Conservation (phyloP, 2,797 vertebrate genomes). For the Odontamblyopus rebecca region DNA sequence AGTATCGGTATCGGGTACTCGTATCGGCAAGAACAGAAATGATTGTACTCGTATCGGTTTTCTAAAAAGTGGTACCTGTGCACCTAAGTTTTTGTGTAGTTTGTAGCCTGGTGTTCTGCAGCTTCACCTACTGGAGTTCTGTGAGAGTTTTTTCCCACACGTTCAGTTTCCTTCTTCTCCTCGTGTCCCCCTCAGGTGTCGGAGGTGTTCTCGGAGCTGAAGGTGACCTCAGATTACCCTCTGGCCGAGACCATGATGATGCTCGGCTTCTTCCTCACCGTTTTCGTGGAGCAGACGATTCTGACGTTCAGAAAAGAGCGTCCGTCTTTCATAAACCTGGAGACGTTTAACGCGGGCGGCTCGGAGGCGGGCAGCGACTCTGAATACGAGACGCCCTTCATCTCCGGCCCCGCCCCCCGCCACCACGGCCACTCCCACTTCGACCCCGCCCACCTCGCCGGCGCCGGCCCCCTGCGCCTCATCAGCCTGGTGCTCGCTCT, state of each 20-base stretch:
- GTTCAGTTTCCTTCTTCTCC: neutral
- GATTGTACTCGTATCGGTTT: too few species aligned
- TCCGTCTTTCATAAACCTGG: conserved; percentile 90
- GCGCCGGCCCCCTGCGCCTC: conserved; percentile 81
- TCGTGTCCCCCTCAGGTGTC: conserved; percentile 71
- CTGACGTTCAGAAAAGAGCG: conserved; percentile 88
- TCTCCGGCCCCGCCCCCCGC: conserved; percentile 39
- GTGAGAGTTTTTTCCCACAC: too few species aligned
- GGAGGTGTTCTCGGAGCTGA: conserved; percentile 74
- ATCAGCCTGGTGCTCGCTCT: conserved; percentile 86
- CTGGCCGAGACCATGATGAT: conserved; percentile 91
- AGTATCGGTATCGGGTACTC: too few species aligned
- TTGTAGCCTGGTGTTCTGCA: too few species aligned
- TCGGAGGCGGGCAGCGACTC: conserved; percentile 91
- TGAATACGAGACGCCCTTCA: conserved; percentile 90
- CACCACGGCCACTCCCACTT: conserved; percentile 63
- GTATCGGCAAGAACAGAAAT: too few species aligned
- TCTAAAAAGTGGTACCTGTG: too few species aligned
- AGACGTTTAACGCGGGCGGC: conserved; percentile 90
- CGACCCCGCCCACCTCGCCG: conserved; percentile 67
- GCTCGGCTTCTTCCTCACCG: conserved; percentile 88
- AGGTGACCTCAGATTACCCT: conserved; percentile 82
- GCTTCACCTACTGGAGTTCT: too few species aligned
- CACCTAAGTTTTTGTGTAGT: too few species aligned
- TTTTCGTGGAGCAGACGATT: conserved; percentile 89